Conservation (phyloP, 2,113 vertebrate species). For the Panthera leo region DNA sequence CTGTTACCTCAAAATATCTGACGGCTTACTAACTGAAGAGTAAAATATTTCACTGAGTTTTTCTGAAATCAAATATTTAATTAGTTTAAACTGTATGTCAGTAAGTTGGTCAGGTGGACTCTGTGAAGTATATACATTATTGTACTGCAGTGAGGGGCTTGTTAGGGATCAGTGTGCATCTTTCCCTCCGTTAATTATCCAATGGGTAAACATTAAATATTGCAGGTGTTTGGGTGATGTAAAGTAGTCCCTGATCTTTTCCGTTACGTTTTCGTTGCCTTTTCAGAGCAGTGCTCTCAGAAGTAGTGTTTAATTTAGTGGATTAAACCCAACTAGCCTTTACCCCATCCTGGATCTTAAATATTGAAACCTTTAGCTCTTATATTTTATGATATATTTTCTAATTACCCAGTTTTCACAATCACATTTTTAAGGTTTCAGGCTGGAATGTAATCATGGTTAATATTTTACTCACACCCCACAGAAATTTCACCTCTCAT, state of each 20-base stretch:
- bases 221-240: background rate
- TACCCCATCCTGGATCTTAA: background rate
- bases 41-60: slow-evolving; percentile 18
- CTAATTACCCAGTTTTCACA: background rate
- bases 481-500: background rate
- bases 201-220: background rate
- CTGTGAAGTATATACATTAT: background rate
- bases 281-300: background rate
- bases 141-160: background rate
- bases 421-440: background rate
- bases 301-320: background rate
- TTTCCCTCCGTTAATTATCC: slow-evolving; percentile 36
- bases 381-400: background rate
- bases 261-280: background rate
- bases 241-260: background rate
- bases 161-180: background rate
- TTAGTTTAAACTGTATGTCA: background rate
- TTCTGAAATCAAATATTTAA: slow-evolving; percentile 46
- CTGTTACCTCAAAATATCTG: background rate
- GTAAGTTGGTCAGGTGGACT: background rate
- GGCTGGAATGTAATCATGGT: background rate
- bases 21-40: background rate
- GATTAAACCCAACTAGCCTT: background rate
- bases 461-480: background rate
- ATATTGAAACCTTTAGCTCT: background rate